Conservation (phyloP, 2,888 invertebrate species). For the Capitulum mitella region DNA sequence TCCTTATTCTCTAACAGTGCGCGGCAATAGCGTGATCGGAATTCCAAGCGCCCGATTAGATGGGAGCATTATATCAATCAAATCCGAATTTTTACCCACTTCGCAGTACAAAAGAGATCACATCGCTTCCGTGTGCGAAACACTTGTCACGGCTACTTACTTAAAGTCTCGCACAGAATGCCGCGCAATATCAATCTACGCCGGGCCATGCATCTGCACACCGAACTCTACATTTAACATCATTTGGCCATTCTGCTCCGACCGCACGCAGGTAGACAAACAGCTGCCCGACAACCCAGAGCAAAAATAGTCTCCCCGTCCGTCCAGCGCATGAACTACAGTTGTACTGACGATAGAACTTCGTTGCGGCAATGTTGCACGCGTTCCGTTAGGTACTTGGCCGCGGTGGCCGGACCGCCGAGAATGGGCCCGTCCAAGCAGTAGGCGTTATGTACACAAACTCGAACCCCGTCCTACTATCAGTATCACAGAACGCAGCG, state of each 20-base stretch:
- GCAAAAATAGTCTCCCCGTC: not conserved
- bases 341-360: conserved; percentile 18
- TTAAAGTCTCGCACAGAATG: not conserved
- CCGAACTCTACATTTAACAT: too few species aligned
- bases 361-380: conserved; percentile 1
- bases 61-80: not conserved
- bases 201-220: not conserved
- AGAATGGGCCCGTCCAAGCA: not conserved
- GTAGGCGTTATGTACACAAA: not conserved
- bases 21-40: not conserved
- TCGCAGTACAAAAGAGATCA: conserved; percentile 4
- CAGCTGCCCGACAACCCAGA: not conserved
- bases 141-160: not conserved
- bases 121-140: not conserved
- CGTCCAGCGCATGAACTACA: not conserved
- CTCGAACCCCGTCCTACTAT: not conserved
- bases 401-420: not conserved
- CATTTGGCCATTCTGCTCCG: not conserved
- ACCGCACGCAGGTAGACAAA: too few species aligned
- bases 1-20: not conserved
- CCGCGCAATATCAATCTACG: not conserved
- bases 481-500: not conserved
- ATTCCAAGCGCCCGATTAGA: not conserved
- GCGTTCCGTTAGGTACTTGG: not conserved
- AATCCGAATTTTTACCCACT: not conserved